Percentiles rank a stretch among this genome's conserved stretches.
phyloP scores from a whole-genome alignment of 2,113 vertebrate genomes.

The Macquaria australasica region DNA sequence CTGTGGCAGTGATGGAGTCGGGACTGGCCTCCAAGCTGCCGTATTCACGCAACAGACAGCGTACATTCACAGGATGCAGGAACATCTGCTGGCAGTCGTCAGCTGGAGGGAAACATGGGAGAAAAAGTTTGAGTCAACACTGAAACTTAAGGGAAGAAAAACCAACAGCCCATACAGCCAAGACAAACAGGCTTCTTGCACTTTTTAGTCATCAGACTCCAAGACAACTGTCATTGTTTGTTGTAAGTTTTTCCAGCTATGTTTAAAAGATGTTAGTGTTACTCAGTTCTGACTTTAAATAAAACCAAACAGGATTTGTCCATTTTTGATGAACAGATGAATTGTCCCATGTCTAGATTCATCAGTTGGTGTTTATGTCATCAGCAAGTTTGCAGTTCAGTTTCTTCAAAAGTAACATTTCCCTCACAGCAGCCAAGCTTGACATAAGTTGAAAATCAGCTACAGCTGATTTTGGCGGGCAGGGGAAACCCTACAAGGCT shows the following conservation, averaged over 20 bases:
- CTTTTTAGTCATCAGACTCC: background rate
- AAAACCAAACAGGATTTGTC: background rate
- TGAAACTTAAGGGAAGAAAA: background rate
- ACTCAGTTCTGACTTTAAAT: background rate
- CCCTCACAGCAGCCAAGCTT: background rate
- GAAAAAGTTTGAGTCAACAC: background rate
- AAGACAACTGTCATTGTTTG: background rate
- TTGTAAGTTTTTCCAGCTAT: background rate
- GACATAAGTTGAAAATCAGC: background rate
- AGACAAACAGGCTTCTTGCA: conserved; percentile 2
- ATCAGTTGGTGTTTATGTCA: background rate
- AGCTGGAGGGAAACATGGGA: conserved; percentile 85
- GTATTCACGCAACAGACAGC: conserved; percentile 93
- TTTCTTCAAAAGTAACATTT: background rate
- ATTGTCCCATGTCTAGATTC: background rate
- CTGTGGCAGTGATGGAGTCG: conserved; percentile 91
- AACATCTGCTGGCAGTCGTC: conserved; percentile 99
- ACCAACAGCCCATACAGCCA: background rate
- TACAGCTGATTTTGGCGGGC: too few species aligned
- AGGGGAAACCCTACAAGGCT: too few species aligned
- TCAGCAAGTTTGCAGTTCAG: background rate
- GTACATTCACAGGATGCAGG: conserved; percentile 96
- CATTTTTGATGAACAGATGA: background rate
- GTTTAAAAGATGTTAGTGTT: background rate
- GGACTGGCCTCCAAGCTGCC: conserved; percentile 96